A percentile compares a stretch with the other conserved stretches of the same genome.
Conservation (phyloP, 2,797 vertebrate species). For the Parotocinclus haroldoi region DNA sequence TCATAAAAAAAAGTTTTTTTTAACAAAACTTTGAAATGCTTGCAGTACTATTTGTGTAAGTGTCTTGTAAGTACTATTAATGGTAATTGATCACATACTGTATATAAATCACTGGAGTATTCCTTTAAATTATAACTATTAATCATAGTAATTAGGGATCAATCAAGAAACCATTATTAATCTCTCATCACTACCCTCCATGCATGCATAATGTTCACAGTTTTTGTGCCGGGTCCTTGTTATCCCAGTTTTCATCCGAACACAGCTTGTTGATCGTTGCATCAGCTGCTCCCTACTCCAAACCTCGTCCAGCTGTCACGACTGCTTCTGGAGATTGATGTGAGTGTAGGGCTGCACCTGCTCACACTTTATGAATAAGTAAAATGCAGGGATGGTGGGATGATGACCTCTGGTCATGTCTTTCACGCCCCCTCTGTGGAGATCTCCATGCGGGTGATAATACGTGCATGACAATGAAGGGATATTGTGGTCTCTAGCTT, state of each 20-base stretch:
- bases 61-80: too few relatives aligned
- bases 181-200: neutral
- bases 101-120: neutral
- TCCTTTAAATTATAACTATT: neutral
- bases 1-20: too few relatives aligned
- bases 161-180: neutral
- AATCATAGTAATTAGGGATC: slow-evolving; percentile 12
- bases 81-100: too few relatives aligned
- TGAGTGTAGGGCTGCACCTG: slow-evolving; percentile 27
- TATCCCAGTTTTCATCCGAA: slow-evolving; percentile 1
- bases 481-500: slow-evolving; percentile 39
- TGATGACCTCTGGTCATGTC: slow-evolving; percentile 31
- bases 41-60: too few relatives aligned
- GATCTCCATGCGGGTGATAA: slow-evolving; percentile 19
- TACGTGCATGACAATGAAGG: slow-evolving; percentile 42
- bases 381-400: neutral
- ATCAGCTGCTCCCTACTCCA: slow-evolving; percentile 4
- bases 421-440: neutral
- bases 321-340: slow-evolving; percentile 37
- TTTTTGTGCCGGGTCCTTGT: neutral
- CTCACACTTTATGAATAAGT: slow-evolving; percentile 8
- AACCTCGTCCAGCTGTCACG: slow-evolving; percentile 25
- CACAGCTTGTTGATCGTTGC: slow-evolving; percentile 12
- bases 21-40: too few relatives aligned
- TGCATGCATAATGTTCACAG: slow-evolving; percentile 10